These are phyloP conservation scores for Lamellibrachia luymesi DNA, from an alignment of 1,140 invertebrate genomes.

Conservation along the genomic window DNA sequence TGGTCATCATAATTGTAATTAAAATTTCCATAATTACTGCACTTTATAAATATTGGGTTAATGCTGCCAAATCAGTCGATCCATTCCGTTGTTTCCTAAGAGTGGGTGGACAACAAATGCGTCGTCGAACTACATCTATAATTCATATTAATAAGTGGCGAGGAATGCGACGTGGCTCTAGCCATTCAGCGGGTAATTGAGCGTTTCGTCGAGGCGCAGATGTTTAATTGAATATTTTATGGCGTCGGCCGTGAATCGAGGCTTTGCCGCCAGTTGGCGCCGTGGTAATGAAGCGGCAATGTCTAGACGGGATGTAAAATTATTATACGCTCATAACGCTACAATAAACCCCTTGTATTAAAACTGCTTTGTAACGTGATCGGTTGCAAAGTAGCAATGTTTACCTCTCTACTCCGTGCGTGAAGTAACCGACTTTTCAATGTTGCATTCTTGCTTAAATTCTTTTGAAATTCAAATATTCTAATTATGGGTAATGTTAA, in stretches of 20 bases:
- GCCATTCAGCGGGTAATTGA: background rate
- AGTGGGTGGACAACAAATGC: background rate
- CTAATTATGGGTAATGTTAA: background rate
- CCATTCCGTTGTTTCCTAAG: background rate
- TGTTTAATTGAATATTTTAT: constrained; percentile 6
- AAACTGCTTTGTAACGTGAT: background rate
- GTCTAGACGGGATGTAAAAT: background rate
- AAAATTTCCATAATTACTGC: background rate
- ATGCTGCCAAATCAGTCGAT: background rate
- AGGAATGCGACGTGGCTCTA: background rate
- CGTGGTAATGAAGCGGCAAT: background rate
- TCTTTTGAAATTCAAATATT: background rate
- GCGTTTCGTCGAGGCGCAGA: background rate
- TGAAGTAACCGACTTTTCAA: background rate
- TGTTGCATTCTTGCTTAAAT: background rate
- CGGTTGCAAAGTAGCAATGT: background rate
- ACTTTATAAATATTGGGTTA: background rate
- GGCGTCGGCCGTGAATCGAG: background rate
- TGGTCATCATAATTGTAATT: background rate
- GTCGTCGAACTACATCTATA: background rate
- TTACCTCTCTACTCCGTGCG: background rate
- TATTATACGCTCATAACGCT: background rate
- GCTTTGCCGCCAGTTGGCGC: background rate
- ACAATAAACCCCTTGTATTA: constrained; percentile 5
- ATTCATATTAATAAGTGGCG: background rate